phyloP scores from a whole-genome alignment of 2,113 vertebrate genomes.

The Dipodomys spectabilis region DNA sequence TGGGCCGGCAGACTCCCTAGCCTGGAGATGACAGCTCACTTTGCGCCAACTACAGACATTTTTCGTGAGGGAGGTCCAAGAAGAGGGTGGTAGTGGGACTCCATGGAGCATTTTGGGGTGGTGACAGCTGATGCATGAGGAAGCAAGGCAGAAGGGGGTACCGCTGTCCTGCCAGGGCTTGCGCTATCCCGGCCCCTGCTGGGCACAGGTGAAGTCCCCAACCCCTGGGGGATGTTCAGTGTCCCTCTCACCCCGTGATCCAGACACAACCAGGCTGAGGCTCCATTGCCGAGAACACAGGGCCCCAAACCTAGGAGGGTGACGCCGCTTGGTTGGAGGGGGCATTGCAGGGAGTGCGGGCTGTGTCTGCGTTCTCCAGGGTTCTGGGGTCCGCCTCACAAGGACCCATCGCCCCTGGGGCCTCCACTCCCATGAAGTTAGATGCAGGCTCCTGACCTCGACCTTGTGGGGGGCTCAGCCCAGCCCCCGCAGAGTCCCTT shows the following conservation, averaged over 20 bases:
- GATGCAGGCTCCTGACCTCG: neutral
- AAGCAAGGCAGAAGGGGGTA: neutral
- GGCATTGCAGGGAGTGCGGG: neutral
- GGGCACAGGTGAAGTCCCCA: neutral
- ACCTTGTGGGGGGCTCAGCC: neutral
- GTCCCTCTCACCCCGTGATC: neutral
- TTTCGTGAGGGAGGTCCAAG: neutral
- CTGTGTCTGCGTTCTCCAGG: neutral
- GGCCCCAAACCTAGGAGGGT: too few relatives aligned
- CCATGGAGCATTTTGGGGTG: neutral
- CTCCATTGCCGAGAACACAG: neutral
- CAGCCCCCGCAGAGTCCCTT: too few relatives aligned
- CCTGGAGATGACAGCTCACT: neutral
- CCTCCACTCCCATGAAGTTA: neutral
- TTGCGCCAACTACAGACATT: neutral
- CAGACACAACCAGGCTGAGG: neutral
- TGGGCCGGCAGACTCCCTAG: accelerated
- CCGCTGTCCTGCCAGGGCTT: neutral
- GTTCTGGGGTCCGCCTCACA: too few relatives aligned
- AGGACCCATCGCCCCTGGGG: too few relatives aligned
- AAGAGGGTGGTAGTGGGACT: neutral
- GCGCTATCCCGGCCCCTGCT: neutral
- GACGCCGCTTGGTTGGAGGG: neutral
- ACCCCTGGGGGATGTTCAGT: neutral
- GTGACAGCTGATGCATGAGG: neutral